A percentile compares a stretch with the other conserved stretches of the same genome.
phyloP scores from a whole-genome alignment of 2,888 invertebrate genomes.

The Euspilapteryx auroguttella region DNA sequence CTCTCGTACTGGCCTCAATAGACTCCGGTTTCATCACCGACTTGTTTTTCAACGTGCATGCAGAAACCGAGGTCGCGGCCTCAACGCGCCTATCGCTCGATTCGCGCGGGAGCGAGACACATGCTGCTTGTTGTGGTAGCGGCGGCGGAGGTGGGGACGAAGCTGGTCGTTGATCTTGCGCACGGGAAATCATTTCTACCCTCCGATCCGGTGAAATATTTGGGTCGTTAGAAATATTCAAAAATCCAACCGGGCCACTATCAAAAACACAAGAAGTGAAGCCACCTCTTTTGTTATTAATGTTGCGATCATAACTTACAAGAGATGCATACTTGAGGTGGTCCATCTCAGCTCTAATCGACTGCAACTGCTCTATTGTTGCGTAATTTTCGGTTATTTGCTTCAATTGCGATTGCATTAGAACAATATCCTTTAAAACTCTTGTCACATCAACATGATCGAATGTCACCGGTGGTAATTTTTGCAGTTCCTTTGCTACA shows the following conservation, averaged over 20 bases:
- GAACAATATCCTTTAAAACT: conserved; percentile 2
- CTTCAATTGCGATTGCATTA: not conserved
- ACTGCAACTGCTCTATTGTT: not conserved
- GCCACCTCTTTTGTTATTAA: conserved; percentile 2
- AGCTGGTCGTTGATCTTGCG: no score
- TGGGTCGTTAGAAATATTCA: not conserved
- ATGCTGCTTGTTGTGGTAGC: no score
- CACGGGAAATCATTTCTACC: no score
- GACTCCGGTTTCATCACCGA: not conserved
- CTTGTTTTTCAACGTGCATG: no score
- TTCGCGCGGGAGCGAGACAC: not conserved
- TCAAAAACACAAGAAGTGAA: no score
- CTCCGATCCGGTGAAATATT: no score
- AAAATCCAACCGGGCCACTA: conserved; percentile 4
- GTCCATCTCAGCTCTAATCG: not conserved
- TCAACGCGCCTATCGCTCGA: not conserved
- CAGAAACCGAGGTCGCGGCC: no score
- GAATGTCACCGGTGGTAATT: not conserved
- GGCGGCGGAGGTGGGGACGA: no score
- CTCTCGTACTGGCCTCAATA: no score
- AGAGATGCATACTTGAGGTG: not conserved
- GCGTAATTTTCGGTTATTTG: not conserved
- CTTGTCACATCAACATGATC: conserved; percentile 1
- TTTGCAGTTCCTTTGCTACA: not conserved
- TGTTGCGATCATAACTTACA: not conserved